These are phyloP conservation scores for Theonella swinhoei DNA, from an alignment of 37 sponge, comb jelly and placozoan species.

Conservation along the genomic window DNA sequence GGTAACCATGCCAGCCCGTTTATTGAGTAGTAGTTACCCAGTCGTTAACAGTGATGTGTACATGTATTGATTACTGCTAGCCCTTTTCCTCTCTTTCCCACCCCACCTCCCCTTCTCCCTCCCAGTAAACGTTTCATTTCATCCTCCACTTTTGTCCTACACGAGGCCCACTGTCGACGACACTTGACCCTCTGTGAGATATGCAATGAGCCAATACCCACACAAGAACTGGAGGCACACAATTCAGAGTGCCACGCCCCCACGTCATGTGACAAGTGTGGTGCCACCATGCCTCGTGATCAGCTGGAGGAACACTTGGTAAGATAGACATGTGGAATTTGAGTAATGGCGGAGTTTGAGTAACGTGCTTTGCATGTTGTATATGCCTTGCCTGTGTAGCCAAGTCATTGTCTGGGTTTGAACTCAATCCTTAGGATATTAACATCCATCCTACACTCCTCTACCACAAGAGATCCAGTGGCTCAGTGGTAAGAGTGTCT, in stretches of 20 bases:
- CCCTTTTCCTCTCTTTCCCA: too few species aligned
- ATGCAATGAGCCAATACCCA: slow-evolving; percentile 63
- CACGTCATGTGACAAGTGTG: slow-evolving; percentile 57
- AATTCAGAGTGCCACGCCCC: slow-evolving; percentile 55
- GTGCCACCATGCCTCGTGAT: slow-evolving; percentile 14
- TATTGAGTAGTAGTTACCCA: not conserved
- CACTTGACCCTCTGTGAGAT: slow-evolving; percentile 46
- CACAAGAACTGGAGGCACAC: slow-evolving; percentile 61
- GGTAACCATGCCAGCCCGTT: not conserved
- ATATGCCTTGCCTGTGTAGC: too few species aligned
- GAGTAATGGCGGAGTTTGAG: not conserved
- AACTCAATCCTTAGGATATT: too few species aligned
- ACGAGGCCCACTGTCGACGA: slow-evolving; percentile 59
- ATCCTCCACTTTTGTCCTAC: slow-evolving; percentile 30
- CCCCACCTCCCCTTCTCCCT: not conserved
- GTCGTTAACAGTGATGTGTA: too few species aligned
- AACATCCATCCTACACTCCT: too few species aligned
- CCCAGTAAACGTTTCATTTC: slow-evolving; percentile 57
- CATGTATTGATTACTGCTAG: too few species aligned
- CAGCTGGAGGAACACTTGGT: slow-evolving; percentile 69
- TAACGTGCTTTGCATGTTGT: too few species aligned
- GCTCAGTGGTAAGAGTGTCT: too few species aligned
- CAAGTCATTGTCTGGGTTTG: too few species aligned
- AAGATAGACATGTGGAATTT: too few species aligned
- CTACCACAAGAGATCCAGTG: too few species aligned